A percentile compares a stretch with the other conserved stretches of the same genome.
phyloP scores from a whole-genome alignment of 2,797 vertebrate species.

The Pantherophis alleghaniensis region DNA sequence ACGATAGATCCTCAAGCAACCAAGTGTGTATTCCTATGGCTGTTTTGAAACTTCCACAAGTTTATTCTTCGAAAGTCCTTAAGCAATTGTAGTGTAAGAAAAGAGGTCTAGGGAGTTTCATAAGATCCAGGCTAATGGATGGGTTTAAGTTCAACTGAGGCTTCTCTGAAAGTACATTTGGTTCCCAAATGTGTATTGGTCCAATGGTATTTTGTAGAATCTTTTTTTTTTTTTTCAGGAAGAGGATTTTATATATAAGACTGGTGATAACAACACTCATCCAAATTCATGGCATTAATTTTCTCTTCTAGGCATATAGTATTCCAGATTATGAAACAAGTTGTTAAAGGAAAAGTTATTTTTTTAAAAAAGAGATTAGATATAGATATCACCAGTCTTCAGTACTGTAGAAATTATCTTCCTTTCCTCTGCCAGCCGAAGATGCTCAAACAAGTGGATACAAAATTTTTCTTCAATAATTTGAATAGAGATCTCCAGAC shows the following conservation, averaged over 20 bases:
- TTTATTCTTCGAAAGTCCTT: background rate
- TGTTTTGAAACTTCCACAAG: background rate
- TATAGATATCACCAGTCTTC: background rate
- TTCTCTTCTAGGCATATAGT: background rate
- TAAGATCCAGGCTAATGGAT: background rate
- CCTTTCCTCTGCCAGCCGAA: background rate
- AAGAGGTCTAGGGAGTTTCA: background rate
- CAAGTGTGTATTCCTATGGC: background rate
- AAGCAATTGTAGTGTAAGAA: background rate
- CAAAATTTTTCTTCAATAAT: conserved; percentile 60
- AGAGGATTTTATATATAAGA: background rate
- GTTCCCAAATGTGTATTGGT: background rate
- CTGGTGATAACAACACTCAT: background rate
- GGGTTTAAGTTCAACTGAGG: background rate
- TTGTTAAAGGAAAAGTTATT: background rate
- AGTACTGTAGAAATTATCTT: background rate
- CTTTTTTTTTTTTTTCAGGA: background rate
- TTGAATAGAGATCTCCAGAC: conserved; percentile 42
- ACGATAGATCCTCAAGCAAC: background rate
- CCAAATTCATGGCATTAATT: background rate
- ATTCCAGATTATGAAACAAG: background rate
- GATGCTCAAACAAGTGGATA: conserved; percentile 47
- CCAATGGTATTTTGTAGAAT: background rate
- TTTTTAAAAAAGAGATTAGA: background rate
- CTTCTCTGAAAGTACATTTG: background rate